These are phyloP conservation scores for Latrodectus hesperus DNA, from an alignment of 2,888 invertebrate genomes.

Conservation along the genomic window DNA sequence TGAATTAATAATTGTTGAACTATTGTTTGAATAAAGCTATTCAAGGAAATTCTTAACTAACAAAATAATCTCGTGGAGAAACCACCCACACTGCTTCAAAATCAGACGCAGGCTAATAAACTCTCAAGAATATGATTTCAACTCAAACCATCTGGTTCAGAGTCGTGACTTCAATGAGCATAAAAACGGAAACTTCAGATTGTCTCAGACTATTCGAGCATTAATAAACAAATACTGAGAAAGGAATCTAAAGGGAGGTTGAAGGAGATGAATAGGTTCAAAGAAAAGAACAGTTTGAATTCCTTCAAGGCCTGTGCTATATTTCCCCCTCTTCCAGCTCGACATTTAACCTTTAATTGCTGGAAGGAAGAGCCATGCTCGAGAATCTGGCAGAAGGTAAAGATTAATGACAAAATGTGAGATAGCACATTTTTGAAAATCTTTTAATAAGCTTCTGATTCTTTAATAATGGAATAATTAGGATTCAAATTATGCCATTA, in stretches of 20 bases:
- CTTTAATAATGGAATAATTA: slow-evolving; percentile 61
- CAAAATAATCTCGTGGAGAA: no score
- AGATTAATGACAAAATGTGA: slow-evolving; percentile 58
- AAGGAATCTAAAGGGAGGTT: background rate
- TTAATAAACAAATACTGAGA: background rate
- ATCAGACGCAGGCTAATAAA: no score
- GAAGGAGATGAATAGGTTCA: background rate
- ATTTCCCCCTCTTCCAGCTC: slow-evolving; percentile 18
- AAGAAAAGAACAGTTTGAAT: slow-evolving; percentile 20
- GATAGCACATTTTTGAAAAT: slow-evolving; percentile 63
- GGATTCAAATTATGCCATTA: slow-evolving; percentile 63
- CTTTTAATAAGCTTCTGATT: slow-evolving; percentile 56
- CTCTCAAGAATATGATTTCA: no score
- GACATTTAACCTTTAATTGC: slow-evolving; percentile 45
- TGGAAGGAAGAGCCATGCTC: slow-evolving; percentile 29
- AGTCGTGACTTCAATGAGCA: no score
- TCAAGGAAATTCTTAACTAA: no score
- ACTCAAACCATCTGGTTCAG: no score
- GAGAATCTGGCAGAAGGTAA: slow-evolving; percentile 15
- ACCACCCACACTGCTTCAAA: no score
- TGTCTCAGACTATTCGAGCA: no score
- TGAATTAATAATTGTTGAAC: no score
- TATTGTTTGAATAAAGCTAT: no score
- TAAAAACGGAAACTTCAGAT: no score
- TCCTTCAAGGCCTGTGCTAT: background rate